Evolutionary conservation across 1,140 invertebrate species (phyloP).

Genomic region (Aphis gossypii): DNA sequence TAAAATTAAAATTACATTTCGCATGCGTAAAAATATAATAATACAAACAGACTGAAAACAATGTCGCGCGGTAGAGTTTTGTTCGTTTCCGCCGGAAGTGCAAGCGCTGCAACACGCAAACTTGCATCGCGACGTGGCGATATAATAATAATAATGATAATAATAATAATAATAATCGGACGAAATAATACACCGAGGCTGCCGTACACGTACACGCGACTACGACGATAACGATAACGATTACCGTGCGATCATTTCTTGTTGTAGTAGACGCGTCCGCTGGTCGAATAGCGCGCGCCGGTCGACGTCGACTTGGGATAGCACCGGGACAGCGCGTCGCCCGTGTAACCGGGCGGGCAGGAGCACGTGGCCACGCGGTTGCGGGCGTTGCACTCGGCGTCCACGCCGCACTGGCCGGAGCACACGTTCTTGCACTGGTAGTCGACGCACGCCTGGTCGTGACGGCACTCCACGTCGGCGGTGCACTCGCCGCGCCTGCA

Average conservation of each 20-base stretch:
- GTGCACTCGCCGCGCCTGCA: conserved; percentile 80
- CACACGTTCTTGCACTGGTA: conserved; percentile 76
- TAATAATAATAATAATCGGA: not conserved
- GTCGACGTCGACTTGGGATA: conserved; percentile 59
- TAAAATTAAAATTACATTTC: not conserved
- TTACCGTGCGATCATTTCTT: not conserved
- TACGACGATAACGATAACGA: not conserved
- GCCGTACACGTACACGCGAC: not conserved
- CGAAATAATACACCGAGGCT: not conserved
- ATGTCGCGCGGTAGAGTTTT: not conserved
- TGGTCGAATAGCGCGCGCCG: no score
- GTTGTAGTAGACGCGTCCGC: conserved; percentile 14
- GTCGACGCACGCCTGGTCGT: conserved; percentile 66
- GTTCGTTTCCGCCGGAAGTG: no score
- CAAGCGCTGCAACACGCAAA: no score
- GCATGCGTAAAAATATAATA: not conserved
- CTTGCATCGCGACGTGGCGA: no score
- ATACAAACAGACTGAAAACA: not conserved
- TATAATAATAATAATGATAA: not conserved
- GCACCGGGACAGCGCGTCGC: conserved; percentile 77
- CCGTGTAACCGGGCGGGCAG: conserved; percentile 80
- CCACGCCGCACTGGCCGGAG: conserved; percentile 77
- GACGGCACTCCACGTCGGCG: conserved; percentile 75
- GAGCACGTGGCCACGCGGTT: conserved; percentile 86
- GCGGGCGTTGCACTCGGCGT: conserved; percentile 70